These are phyloP conservation scores for Coptodon bakossiorum DNA, from an alignment of 2,113 vertebrate species.

Conservation along the genomic window DNA sequence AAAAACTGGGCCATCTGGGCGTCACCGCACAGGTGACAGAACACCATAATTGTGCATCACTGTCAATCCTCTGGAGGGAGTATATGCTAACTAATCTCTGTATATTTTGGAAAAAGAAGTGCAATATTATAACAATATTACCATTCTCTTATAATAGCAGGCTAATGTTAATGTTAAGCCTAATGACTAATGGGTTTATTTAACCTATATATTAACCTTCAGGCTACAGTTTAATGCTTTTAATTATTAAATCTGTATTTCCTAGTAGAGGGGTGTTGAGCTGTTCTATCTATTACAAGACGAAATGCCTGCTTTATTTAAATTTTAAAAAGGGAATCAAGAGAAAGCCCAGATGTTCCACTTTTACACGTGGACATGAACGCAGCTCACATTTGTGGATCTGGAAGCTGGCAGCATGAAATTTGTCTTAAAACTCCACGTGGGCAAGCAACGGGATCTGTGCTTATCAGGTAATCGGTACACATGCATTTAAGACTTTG, in stretches of 20 bases:
- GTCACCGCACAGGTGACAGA: neutral
- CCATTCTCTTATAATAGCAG: neutral
- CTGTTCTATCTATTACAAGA: neutral
- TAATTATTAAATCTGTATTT: neutral
- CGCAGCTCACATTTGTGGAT: neutral
- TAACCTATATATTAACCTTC: neutral
- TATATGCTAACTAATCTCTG: neutral
- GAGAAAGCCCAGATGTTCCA: neutral
- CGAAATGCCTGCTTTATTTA: neutral
- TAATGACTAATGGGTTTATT: neutral
- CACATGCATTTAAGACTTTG: neutral
- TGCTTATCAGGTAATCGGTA: neutral
- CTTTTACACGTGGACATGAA: neutral
- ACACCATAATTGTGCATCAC: neutral
- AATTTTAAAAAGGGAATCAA: no score
- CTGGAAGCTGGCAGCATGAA: neutral
- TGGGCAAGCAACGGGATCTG: neutral
- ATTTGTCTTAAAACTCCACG: neutral
- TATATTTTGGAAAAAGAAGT: neutral
- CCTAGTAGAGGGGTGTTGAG: neutral
- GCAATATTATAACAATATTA: neutral
- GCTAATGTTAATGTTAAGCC: rapidly evolving
- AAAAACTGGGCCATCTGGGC: neutral
- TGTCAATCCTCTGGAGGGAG: neutral
- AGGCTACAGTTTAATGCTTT: neutral